These are phyloP conservation scores for Morelia viridis DNA, from an alignment of 2,797 vertebrate genomes.

Conservation along the genomic window DNA sequence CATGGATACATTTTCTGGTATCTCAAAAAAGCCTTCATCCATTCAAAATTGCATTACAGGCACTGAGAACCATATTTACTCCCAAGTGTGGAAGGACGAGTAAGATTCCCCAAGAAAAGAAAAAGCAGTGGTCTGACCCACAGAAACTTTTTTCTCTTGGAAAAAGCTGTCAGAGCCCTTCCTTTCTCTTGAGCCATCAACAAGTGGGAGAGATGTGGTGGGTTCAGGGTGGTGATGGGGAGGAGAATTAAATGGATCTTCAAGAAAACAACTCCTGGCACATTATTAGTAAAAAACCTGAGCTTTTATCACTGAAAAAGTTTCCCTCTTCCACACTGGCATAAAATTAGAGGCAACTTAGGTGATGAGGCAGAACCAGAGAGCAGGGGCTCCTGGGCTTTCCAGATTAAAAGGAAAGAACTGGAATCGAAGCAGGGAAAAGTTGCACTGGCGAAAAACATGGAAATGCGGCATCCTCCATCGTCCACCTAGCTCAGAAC, in stretches of 20 bases:
- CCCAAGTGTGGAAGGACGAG: neutral
- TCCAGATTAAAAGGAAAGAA: neutral
- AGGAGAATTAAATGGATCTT: neutral
- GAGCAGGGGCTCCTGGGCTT: neutral
- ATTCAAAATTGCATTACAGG: neutral
- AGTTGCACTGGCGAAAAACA: neutral
- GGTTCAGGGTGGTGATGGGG: too few relatives aligned
- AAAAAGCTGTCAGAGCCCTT: neutral
- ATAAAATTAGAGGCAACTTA: neutral
- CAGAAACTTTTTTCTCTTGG: neutral
- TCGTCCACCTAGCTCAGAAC: neutral
- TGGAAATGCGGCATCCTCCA: neutral
- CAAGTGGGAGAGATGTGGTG: neutral
- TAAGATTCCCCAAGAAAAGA: neutral
- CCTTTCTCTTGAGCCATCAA: neutral
- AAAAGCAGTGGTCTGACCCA: neutral
- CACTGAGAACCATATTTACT: neutral
- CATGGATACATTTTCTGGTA: neutral
- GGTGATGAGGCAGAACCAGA: neutral
- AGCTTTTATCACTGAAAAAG: constrained; percentile 49
- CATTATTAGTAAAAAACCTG: constrained; percentile 49
- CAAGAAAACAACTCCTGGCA: constrained; percentile 34
- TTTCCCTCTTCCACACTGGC: neutral
- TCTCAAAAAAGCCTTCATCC: neutral
- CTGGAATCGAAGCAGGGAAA: neutral